A percentile compares a stretch with the other conserved stretches of the same genome.
Conservation (phyloP, 2,888 invertebrate species). For the Notodonta dromedarius region DNA sequence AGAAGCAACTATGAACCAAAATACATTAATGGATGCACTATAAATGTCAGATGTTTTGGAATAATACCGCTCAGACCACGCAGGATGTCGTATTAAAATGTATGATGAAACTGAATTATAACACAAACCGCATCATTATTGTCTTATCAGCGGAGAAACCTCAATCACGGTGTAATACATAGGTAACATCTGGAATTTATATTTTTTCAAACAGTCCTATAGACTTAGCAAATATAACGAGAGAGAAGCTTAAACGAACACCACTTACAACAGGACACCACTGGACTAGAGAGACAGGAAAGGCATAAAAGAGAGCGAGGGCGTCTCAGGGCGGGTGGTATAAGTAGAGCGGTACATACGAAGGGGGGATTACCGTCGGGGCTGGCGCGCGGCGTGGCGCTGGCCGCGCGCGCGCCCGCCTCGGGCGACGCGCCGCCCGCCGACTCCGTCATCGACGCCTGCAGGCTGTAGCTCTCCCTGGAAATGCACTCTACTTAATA, state of each 20-base stretch:
- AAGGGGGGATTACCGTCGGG: constrained; percentile 81
- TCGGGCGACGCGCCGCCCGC: constrained; percentile 82
- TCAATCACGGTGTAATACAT: too few relatives aligned
- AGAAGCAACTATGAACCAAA: not conserved
- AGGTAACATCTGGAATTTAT: too few relatives aligned
- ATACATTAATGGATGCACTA: not conserved
- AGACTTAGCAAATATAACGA: not conserved
- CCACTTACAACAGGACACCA: not conserved
- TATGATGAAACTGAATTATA: too few relatives aligned
- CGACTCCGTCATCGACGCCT: constrained; percentile 85
- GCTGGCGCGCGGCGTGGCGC: constrained; percentile 76
- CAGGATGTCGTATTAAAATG: too few relatives aligned
- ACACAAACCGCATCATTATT: not conserved
- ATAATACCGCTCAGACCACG: too few relatives aligned
- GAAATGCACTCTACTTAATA: constrained; percentile 6
- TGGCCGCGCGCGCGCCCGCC: constrained; percentile 64
- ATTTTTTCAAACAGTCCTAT: too few relatives aligned
- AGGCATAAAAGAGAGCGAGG: constrained; percentile 28
- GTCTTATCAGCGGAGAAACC: not conserved
- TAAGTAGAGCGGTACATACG: constrained; percentile 75
- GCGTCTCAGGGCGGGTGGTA: constrained; percentile 33
- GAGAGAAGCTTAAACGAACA: not conserved
- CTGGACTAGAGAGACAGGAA: constrained; percentile 8
- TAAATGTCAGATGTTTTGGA: not conserved
- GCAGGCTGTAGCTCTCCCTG: constrained; percentile 86